These are phyloP conservation scores for Aramus guarauna DNA, from an alignment of 2,113 vertebrate genomes.

Conservation along the genomic window DNA sequence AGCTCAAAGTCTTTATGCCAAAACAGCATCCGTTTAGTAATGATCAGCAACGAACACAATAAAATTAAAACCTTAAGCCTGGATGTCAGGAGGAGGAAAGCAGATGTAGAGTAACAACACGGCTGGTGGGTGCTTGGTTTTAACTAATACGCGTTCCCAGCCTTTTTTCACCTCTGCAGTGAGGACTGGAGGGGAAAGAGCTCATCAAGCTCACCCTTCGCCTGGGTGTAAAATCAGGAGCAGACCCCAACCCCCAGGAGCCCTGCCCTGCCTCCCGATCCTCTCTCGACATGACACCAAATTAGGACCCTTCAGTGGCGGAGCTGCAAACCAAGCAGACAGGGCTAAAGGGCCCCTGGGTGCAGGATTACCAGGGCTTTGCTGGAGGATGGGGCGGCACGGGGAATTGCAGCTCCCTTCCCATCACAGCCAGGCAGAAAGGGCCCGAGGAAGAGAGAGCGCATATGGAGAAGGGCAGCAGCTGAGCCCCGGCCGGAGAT, in stretches of 20 bases:
- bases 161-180: background rate
- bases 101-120: background rate
- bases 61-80: background rate
- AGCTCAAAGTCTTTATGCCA: background rate
- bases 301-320: conserved; percentile 46
- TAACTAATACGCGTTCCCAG: background rate
- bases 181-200: background rate
- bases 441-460: background rate
- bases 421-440: background rate
- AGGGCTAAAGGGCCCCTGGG: conserved; percentile 27
- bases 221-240: background rate
- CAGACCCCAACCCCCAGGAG: background rate
- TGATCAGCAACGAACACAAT: background rate
- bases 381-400: background rate
- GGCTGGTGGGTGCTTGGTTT: background rate
- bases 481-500: conserved; percentile 21
- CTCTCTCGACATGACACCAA: conserved; percentile 43
- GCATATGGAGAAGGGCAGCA: conserved; percentile 25
- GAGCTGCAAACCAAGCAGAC: conserved; percentile 48
- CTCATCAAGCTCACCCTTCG: background rate
- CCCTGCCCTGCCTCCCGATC: background rate
- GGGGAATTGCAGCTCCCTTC: conserved; percentile 31
- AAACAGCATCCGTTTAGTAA: background rate
- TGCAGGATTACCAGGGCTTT: conserved; percentile 43
- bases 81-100: background rate